phyloP scores from a whole-genome alignment of 2,113 vertebrate species.

The Cryptotis parvus region DNA sequence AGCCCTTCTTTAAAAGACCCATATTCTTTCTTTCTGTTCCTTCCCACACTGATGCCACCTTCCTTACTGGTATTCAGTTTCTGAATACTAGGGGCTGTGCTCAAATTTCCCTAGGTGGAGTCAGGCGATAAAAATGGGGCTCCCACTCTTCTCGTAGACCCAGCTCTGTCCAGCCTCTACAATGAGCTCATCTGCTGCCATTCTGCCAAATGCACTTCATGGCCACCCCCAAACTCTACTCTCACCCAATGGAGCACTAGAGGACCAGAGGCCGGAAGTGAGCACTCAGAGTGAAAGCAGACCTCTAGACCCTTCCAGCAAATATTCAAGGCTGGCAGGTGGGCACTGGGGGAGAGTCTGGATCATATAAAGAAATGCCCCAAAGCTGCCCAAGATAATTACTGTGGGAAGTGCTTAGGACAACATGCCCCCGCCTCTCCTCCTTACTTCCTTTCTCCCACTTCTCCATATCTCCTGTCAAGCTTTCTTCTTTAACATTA shows the following conservation, averaged over 20 bases:
- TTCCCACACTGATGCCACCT: background rate
- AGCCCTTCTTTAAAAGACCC: background rate
- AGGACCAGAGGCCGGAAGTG: background rate
- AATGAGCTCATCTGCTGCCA: background rate
- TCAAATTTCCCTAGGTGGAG: conserved; percentile 64
- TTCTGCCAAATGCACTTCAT: background rate
- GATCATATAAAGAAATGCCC: background rate
- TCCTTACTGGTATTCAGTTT: conserved; percentile 72
- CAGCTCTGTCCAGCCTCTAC: background rate
- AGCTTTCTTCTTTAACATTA: background rate
- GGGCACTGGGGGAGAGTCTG: background rate
- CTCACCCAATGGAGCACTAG: background rate
- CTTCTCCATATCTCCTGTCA: background rate
- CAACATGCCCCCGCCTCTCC: background rate
- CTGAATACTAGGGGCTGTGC: conserved; percentile 27
- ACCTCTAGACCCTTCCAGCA: background rate
- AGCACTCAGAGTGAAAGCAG: background rate
- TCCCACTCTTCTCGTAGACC: conserved; percentile 21
- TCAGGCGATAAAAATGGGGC: conserved; percentile 76
- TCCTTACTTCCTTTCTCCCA: too few relatives aligned
- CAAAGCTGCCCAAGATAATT: background rate
- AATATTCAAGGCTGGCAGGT: background rate
- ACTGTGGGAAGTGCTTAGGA: too few relatives aligned
- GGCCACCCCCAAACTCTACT: background rate
- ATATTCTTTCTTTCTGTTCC: background rate